These are phyloP conservation scores for Hemicrepidius hirtus DNA, from an alignment of 2,888 invertebrate genomes.

Conservation along the genomic window DNA sequence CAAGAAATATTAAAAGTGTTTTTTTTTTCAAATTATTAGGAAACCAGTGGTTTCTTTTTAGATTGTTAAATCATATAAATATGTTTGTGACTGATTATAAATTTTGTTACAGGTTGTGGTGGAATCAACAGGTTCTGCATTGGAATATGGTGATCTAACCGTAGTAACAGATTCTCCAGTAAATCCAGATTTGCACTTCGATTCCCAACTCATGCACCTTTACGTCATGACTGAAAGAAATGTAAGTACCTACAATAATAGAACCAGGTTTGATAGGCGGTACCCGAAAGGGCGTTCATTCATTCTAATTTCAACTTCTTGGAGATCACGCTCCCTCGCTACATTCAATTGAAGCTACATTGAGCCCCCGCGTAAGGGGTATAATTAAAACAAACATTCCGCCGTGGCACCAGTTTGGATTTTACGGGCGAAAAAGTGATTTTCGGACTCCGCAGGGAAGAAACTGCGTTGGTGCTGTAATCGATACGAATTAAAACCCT, in stretches of 20 bases:
- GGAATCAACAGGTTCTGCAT: conserved; percentile 87
- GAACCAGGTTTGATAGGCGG: conserved; percentile 21
- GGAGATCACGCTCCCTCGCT: conserved; percentile 50
- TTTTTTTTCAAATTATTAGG: too few species aligned
- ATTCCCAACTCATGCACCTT: conserved; percentile 91
- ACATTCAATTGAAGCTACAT: conserved; percentile 47
- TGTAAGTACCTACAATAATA: conserved; percentile 73
- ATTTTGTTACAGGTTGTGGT: conserved; percentile 83
- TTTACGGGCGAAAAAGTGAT: conserved; percentile 27
- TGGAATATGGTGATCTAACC: conserved; percentile 91
- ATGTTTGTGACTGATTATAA: not conserved
- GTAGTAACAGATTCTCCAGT: conserved; percentile 89
- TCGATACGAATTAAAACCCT: conserved; percentile 22
- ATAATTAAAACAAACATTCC: conserved; percentile 52
- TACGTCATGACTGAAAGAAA: conserved; percentile 95
- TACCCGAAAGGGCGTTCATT: conserved; percentile 24
- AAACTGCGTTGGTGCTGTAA: conserved; percentile 9
- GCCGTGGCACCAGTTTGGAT: conserved; percentile 30
- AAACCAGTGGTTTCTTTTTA: too few species aligned
- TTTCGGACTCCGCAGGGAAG: conserved; percentile 7
- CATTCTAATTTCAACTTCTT: conserved; percentile 32
- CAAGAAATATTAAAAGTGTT: too few species aligned
- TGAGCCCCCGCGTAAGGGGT: conserved; percentile 34
- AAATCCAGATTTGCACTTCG: conserved; percentile 93
- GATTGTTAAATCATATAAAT: not conserved